These are phyloP conservation scores for Sebastes steindachneri DNA, from an alignment of 2,797 vertebrate genomes.

Conservation along the genomic window DNA sequence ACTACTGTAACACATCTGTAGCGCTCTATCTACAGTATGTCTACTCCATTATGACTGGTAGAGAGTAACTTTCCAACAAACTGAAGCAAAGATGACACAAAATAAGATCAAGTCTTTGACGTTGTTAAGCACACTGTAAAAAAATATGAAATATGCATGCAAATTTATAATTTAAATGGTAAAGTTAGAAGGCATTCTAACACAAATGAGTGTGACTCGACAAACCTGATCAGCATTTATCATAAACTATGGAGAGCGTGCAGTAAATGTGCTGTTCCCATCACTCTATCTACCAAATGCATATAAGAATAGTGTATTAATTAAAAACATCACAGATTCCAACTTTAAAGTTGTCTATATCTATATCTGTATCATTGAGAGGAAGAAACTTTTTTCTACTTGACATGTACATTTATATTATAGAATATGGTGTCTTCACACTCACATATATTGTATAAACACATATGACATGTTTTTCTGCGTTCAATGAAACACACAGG, in stretches of 20 bases:
- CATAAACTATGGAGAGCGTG: not conserved
- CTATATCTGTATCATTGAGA: not conserved
- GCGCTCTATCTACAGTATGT: not conserved
- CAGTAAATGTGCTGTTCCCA: not conserved
- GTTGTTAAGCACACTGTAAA: not conserved
- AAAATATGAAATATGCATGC: not conserved
- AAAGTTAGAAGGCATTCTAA: not conserved
- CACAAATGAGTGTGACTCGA: not conserved
- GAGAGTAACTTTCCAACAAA: not conserved
- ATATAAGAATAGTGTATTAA: not conserved
- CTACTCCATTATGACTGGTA: not conserved
- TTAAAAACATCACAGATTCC: not conserved
- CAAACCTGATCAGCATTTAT: not conserved
- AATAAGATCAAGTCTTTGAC: not conserved
- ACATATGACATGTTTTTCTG: not conserved
- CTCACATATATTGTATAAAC: not conserved
- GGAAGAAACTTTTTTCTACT: not conserved
- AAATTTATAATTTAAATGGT: not conserved
- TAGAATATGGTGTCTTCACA: not conserved
- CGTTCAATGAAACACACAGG: not conserved
- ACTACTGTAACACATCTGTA: not conserved
- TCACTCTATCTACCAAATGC: not conserved
- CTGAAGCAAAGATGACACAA: not conserved
- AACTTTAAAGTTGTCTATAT: not conserved
- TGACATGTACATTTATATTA: not conserved